Evolutionary conservation across 2,113 vertebrate genomes (phyloP).

Genomic region (Rhinogobius similis): DNA sequence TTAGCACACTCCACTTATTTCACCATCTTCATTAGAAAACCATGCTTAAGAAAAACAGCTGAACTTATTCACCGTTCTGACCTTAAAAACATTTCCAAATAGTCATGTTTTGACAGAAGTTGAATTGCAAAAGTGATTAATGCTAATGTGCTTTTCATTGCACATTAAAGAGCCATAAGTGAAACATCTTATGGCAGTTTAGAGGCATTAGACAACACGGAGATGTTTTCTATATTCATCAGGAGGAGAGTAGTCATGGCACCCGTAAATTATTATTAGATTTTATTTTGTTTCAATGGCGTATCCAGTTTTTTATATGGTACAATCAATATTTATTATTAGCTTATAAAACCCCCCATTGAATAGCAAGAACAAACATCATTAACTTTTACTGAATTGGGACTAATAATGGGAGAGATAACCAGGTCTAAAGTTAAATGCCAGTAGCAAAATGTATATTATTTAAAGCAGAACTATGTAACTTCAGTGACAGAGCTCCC

Average conservation of each 20-base stretch:
- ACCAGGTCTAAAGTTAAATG: no score
- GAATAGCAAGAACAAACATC: neutral
- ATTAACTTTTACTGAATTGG: no score
- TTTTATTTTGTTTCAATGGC: neutral
- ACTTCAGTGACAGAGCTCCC: no score
- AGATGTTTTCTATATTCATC: neutral
- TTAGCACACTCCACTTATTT: neutral
- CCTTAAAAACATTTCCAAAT: neutral
- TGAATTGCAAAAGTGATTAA: neutral
- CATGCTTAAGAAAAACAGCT: neutral
- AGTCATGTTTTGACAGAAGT: neutral
- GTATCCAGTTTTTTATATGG: neutral
- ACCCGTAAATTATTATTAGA: neutral
- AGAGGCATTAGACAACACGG: constrained; percentile 13
- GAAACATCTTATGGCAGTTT: constrained; percentile 3
- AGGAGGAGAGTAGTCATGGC: neutral
- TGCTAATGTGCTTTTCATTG: constrained; percentile 2
- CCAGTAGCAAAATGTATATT: no score
- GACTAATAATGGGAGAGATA: no score
- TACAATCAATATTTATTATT: no score
- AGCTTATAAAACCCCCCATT: neutral
- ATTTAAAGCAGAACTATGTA: no score
- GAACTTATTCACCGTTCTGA: neutral
- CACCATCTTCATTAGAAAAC: neutral
- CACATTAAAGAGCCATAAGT: constrained; percentile 3